Base-by-base conservation (phyloP, 2,113 vertebrate genomes). In the Bubo bubo region DNA sequence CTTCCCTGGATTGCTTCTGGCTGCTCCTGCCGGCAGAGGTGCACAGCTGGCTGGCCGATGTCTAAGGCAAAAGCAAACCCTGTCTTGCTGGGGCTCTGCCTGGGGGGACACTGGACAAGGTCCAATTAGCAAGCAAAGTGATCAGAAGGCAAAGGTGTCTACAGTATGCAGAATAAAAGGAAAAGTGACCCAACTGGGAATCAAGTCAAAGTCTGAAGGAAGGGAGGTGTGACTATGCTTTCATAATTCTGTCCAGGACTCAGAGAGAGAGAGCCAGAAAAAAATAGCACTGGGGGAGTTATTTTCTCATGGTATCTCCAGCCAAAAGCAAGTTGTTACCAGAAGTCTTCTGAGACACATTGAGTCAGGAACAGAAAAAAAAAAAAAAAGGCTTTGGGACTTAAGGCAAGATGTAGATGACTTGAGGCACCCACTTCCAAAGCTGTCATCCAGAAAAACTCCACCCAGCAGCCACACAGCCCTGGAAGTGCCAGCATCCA, bases 241-340 rank as follows among this genome's bases (percentile, higher is more conserved):
- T 90, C 81, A 59, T 95, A 97, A 94, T 95, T 96, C 81, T 95
- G 77, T 85, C 70, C 86, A 91, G 91, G 73, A 84, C 53, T 93
- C 60, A 35, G 70, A 66, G 34, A 45, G n/a, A 77, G 52, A 3
- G 28, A 58, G 35, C 19, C 83, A 93, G 83, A 62, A 92, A 88
- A 88, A 95, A 95, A 84, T 50, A 94, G 35, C 86, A 27, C 60
- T 79, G n/a, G 7, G 74, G 86, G 84, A 97, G 91, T 91, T 95
- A 94, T 95, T 97, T 97, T 96, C 97, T 97, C 97, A 96, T 97
- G 86, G 83, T 91, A 79, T 97, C 91, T 93, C 77, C 91, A 93
- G 93, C 96, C 95, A 97, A 97, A 97, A 93, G 63, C 80, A 94
- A 95, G 94, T 89, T 89, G 87, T 96, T 96, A 97, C 95, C 96